phyloP scores from a whole-genome alignment of 2,888 invertebrate species.

The Drosophila mimica region DNA sequence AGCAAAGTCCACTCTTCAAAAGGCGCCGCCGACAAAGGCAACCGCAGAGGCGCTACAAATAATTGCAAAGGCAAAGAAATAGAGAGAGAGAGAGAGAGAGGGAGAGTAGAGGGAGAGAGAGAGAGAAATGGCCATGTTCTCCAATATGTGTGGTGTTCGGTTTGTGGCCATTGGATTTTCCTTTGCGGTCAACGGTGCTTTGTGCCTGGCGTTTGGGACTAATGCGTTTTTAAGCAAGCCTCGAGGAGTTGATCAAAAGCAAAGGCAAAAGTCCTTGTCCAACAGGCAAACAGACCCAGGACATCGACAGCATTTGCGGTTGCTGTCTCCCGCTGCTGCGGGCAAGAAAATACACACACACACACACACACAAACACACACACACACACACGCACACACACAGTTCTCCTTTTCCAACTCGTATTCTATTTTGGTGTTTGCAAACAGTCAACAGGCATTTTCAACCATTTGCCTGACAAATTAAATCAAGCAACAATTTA shows the following conservation, averaged over 20 bases:
- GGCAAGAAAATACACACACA: constrained; percentile 23
- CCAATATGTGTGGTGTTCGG: constrained; percentile 30
- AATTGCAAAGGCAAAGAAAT: constrained; percentile 23
- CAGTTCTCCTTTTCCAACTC: neutral
- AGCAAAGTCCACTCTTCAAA: constrained; percentile 1
- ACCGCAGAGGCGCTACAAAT: constrained; percentile 42
- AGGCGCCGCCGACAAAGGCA: constrained; percentile 26
- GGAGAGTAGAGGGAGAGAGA: neutral
- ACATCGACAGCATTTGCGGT: constrained; percentile 56
- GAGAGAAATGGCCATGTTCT: neutral
- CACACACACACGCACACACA: constrained; percentile 7
- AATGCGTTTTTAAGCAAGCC: constrained; percentile 72
- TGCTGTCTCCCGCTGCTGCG: constrained; percentile 34
- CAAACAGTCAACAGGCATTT: constrained; percentile 43
- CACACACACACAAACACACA: constrained; percentile 8
- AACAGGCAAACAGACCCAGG: constrained; percentile 10
- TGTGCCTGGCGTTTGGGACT: constrained; percentile 13
- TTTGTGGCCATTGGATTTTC: constrained; percentile 50
- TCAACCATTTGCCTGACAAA: constrained; percentile 46
- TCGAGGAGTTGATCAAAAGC: constrained; percentile 44
- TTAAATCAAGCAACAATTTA: constrained; percentile 64
- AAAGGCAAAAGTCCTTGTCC: constrained; percentile 9
- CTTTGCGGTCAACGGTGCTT: constrained; percentile 54
- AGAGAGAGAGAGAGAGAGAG: neutral
- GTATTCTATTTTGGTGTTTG: constrained; percentile 28